Percentiles rank a stretch among this genome's conserved stretches.
phyloP scores from a whole-genome alignment of 2,888 invertebrate species.

The Melolontha melolontha region DNA sequence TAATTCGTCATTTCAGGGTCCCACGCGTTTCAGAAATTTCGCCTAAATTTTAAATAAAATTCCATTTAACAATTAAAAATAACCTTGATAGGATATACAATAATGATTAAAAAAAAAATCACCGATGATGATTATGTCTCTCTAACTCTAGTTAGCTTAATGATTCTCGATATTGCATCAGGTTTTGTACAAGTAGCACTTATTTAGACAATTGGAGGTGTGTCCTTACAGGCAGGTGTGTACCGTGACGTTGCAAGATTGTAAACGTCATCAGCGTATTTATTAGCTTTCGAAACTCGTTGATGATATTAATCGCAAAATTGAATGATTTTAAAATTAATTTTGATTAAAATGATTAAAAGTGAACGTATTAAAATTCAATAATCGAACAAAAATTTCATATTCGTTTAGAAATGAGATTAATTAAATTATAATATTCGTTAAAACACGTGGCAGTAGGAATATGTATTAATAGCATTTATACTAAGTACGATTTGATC shows the following conservation, averaged over 20 bases:
- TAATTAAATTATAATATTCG: too few species aligned
- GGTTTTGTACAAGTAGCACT: constrained; percentile 18
- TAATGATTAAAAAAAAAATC: too few species aligned
- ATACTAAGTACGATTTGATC: too few species aligned
- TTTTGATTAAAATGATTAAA: too few species aligned
- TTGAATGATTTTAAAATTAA: too few species aligned
- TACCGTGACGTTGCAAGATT: not conserved
- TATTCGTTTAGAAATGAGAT: too few species aligned
- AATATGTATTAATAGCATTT: too few species aligned
- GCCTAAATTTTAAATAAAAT: not conserved
- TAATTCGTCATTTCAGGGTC: not conserved
- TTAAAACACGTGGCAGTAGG: too few species aligned
- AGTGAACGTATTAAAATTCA: too few species aligned
- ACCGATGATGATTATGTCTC: not conserved
- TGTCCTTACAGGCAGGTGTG: constrained; percentile 20
- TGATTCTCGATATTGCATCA: constrained; percentile 23
- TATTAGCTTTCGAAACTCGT: constrained; percentile 1
- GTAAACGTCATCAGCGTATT: not conserved
- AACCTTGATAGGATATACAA: not conserved
- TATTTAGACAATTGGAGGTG: constrained; percentile 30
- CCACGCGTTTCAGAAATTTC: not conserved
- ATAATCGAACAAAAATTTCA: too few species aligned
- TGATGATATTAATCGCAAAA: not conserved
- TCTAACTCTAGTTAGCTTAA: not conserved
- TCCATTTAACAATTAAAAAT: too few species aligned